Evolutionary conservation across 2,113 vertebrate genomes (phyloP).

Genomic region (Sula dactylatra): DNA sequence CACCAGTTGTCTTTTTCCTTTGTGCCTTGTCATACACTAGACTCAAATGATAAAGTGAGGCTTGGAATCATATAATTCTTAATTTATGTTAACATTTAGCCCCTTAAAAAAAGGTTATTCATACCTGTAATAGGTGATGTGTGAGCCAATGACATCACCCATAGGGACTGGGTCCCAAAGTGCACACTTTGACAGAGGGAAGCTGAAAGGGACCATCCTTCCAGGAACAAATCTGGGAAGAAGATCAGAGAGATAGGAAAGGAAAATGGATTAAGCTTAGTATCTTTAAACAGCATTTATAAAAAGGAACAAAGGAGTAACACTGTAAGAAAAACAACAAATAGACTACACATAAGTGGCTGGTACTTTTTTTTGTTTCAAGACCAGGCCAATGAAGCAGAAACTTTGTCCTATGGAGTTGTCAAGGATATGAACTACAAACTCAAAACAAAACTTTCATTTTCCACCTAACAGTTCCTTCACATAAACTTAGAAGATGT

Average conservation of each 20-base stretch:
- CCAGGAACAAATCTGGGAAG: constrained; percentile 59
- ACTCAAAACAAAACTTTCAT: not conserved
- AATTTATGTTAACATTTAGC: not conserved
- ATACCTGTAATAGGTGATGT: constrained; percentile 86
- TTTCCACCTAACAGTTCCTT: not conserved
- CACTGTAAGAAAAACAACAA: not conserved
- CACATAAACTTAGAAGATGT: not conserved
- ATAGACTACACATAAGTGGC: not conserved
- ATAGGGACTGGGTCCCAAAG: constrained; percentile 87
- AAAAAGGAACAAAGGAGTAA: not conserved
- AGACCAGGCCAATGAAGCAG: not conserved
- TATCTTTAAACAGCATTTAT: not conserved
- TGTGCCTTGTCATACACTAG: not conserved
- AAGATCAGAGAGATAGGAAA: not conserved
- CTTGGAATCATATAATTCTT: not conserved
- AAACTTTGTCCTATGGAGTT: not conserved
- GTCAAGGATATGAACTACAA: not conserved
- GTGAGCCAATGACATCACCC: constrained; percentile 80
- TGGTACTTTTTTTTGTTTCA: not conserved
- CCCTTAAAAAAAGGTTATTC: not conserved
- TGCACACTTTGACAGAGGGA: constrained; percentile 84
- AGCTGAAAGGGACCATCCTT: constrained; percentile 79
- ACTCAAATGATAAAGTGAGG: not conserved
- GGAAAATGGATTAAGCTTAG: not conserved
- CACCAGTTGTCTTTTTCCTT: not conserved